Conservation (phyloP, 2,797 vertebrate genomes). For the Lemur catta region DNA sequence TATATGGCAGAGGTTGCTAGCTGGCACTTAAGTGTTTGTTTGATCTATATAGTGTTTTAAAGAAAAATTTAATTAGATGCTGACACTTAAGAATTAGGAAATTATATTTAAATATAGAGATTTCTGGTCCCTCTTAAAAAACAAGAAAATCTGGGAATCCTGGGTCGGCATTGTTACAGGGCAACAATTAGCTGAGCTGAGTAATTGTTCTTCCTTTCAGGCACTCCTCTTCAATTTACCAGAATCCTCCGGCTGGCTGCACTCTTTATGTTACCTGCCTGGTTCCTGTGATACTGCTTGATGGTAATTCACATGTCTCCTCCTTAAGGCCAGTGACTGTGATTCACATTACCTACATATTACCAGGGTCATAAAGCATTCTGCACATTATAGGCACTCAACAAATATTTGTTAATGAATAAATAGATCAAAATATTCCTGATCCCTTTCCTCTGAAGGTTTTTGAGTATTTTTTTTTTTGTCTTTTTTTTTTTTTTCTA, state of each 20-base stretch:
- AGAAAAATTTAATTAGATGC: background rate
- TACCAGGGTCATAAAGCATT: background rate
- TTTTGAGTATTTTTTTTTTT: too few species aligned
- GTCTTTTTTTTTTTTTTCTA: too few species aligned
- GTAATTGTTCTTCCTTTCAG: background rate
- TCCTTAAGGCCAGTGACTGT: background rate
- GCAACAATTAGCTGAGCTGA: background rate
- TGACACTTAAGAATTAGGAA: background rate
- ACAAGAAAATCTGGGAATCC: background rate
- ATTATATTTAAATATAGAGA: conserved; percentile 1
- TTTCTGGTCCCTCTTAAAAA: background rate
- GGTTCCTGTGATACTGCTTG: background rate
- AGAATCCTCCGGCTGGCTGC: background rate
- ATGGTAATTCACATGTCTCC: background rate
- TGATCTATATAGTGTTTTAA: background rate
- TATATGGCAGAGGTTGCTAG: background rate
- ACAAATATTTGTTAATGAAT: background rate
- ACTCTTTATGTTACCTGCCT: background rate
- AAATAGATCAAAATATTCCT: background rate
- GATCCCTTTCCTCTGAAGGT: background rate
- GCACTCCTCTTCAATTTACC: background rate
- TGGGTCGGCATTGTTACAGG: background rate
- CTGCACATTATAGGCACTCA: background rate
- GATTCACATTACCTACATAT: background rate
- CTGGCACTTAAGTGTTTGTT: background rate